Evolutionary conservation across 1,140 invertebrate species (phyloP), one percentile per base, ranked within the genome.

Genomic region (Melitaea cinxia): DNA sequence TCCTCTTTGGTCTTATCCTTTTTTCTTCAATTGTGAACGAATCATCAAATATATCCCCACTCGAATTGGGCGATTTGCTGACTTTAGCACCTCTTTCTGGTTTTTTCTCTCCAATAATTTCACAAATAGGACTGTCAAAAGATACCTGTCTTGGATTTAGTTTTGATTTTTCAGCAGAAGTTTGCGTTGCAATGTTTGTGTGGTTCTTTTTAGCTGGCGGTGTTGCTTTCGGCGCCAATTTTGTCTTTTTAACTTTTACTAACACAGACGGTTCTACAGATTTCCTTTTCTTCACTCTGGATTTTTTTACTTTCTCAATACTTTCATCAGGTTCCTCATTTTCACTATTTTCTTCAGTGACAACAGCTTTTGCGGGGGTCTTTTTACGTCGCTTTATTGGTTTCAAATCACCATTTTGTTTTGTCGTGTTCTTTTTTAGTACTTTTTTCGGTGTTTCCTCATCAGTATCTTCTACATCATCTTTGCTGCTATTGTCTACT

Each of bases 1-100:
- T 82, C 47, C 77, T 78, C 52, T 72, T 82, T 9, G 75, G 68
- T 24, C 72, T 82, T 5, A 77, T 55, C 39, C 80, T 83, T 47
- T 85, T 88, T n/a, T 78, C 76, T 45, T 89, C 75, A 12, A 82
- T 68, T 2, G 60, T 68, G 30, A 85, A 83, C 2, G 88, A 91
- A 57, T 91, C 88, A n/a, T 91, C 88, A 57, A 90, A 90, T n/a
- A 90, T 83, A 30, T 89, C 88, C 4, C 65, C 75, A 37, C 88
- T 90, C 2, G 86, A 80, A 45, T 89, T 80, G 0, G 64, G 71
- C 0, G 78, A 78, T 2, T 47, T 19, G 21, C 68, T 61, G 19
- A 65, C 50, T 61, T 77, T 74, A 1, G 55, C 28, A 1, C 52
- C 55, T 52, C 70, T 78, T 5, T 52, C 49, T 6, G 61, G 50